Evolutionary conservation across 2,113 vertebrate species (phyloP).

Genomic region (Cheilinus undulatus): DNA sequence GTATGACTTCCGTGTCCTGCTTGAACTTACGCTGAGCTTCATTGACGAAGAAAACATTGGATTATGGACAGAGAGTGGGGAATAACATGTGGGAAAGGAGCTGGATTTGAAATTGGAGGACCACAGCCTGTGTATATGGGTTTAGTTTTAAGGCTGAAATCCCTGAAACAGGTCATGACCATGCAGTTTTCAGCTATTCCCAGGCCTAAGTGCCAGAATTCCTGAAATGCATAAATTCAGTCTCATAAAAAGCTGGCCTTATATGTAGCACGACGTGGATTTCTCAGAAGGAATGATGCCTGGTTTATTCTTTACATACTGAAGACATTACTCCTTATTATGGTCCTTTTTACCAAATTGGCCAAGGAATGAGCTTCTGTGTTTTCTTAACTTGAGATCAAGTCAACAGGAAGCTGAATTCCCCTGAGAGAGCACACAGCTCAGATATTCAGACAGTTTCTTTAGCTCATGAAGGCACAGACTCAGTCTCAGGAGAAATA

Average conservation of each 20-base stretch:
- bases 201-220: too few species aligned
- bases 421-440: slow-evolving; percentile 56
- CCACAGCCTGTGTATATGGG: too few species aligned
- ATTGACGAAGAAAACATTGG: too few species aligned
- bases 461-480: background rate
- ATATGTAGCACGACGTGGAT: background rate
- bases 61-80: too few species aligned
- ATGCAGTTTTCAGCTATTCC: too few species aligned
- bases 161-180: too few species aligned
- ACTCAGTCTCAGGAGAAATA: background rate
- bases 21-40: too few species aligned
- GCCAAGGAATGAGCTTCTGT: background rate
- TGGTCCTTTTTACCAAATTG: background rate
- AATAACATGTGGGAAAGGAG: too few species aligned
- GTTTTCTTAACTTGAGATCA: slow-evolving; percentile 50
- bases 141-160: too few species aligned
- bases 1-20: too few species aligned
- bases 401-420: slow-evolving; percentile 75
- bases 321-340: slow-evolving; percentile 10
- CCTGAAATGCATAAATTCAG: too few species aligned
- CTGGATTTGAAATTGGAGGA: too few species aligned
- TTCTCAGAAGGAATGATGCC: background rate
- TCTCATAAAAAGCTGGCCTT: background rate
- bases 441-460: slow-evolving; percentile 6
- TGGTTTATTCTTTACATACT: slow-evolving; percentile 9